Percentiles rank a stretch among this genome's conserved stretches.
These are phyloP conservation scores for Heliconius melpomene DNA, from an alignment of 1,140 invertebrate species.

Conservation along the genomic window DNA sequence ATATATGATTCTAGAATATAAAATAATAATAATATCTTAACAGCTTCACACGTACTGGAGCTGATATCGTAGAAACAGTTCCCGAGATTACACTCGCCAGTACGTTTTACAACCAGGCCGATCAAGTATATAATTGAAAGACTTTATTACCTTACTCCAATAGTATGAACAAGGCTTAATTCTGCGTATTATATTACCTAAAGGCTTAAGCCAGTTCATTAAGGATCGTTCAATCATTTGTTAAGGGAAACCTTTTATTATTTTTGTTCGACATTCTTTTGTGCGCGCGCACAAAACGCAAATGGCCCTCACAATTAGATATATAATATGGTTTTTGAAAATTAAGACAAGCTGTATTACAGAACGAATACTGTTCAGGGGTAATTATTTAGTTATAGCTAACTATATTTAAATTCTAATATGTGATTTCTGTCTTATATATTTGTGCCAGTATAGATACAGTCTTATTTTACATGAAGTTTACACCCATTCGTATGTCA, in stretches of 20 bases:
- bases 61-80: slow-evolving; percentile 7
- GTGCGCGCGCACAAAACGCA: slow-evolving; percentile 32
- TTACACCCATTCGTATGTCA: too few species aligned
- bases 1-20: neutral
- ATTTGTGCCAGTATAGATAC: neutral
- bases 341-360: slow-evolving; percentile 6
- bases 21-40: slow-evolving; percentile 7
- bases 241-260: slow-evolving; percentile 56
- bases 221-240: slow-evolving; percentile 70
- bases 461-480: too few species aligned
- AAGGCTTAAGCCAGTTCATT: slow-evolving; percentile 71
- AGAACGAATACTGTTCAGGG: neutral
- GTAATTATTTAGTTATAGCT: neutral
- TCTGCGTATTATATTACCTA: slow-evolving; percentile 66
- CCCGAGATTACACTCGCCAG: slow-evolving; percentile 36
- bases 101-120: slow-evolving; percentile 50
- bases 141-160: slow-evolving; percentile 52
- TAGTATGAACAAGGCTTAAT: slow-evolving; percentile 62
- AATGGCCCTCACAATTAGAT: slow-evolving; percentile 33
- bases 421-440: neutral
- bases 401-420: neutral
- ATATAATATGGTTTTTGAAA: slow-evolving; percentile 24
- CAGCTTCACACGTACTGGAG: neutral
- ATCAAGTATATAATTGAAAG: slow-evolving; percentile 45
- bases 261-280: slow-evolving; percentile 44